A percentile compares a stretch with the other conserved stretches of the same genome.
Conservation (phyloP, 1,140 invertebrate species). For the Brachionus paranguensis region DNA sequence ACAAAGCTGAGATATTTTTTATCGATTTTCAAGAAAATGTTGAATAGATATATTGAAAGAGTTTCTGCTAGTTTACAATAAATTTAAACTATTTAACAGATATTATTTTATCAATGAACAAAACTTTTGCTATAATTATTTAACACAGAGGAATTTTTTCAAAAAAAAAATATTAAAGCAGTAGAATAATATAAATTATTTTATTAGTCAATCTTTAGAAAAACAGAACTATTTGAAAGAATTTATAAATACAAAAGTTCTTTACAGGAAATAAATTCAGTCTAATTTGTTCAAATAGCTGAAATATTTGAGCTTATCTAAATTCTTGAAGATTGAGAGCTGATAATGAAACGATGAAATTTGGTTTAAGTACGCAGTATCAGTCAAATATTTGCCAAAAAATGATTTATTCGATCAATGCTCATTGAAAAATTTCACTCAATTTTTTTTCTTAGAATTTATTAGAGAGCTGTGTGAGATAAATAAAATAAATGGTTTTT, state of each 20-base stretch:
- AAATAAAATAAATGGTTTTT: neutral
- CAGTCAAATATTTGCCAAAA: neutral
- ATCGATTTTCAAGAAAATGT: neutral
- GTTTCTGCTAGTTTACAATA: neutral
- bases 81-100: constrained; percentile 23
- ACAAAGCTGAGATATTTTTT: neutral
- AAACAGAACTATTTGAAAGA: neutral
- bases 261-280: neutral
- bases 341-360: constrained; percentile 19
- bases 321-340: constrained; percentile 1
- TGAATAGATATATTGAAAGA: neutral
- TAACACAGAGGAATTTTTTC: neutral
- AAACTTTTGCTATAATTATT: neutral
- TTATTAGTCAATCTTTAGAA: neutral
- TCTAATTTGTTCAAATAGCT: neutral
- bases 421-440: neutral
- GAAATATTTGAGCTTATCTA: constrained; percentile 12
- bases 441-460: neutral
- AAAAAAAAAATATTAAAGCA: neutral
- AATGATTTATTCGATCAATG: neutral
- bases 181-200: neutral
- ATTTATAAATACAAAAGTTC: neutral
- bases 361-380: neutral
- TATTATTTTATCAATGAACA: constrained; percentile 34
- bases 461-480: neutral